phyloP scores from a whole-genome alignment of 1,140 invertebrate genomes.

The Saxidomus purpurata region DNA sequence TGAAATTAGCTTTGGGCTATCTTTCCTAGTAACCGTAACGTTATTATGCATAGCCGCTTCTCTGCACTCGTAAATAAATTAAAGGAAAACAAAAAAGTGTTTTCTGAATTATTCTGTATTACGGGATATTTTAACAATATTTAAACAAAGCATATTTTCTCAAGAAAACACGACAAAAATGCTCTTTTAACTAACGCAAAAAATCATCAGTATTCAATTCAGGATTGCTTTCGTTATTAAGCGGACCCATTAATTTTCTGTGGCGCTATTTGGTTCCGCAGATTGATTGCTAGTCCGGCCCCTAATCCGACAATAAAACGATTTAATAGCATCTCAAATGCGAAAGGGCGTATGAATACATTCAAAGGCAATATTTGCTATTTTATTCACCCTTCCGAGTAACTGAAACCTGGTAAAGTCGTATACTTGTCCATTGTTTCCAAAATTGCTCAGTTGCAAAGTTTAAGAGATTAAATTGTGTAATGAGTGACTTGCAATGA shows the following conservation, averaged over 20 bases:
- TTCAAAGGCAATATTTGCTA: slow-evolving; percentile 31
- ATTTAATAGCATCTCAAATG: slow-evolving; percentile 48
- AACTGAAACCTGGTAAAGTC: background rate
- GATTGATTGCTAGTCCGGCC: slow-evolving; percentile 43
- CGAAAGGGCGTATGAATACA: slow-evolving; percentile 19
- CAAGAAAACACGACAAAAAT: too few relatives aligned
- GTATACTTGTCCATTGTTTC: slow-evolving; percentile 6
- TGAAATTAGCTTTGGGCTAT: too few relatives aligned
- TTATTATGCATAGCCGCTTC: too few relatives aligned
- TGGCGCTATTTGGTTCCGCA: slow-evolving; percentile 47
- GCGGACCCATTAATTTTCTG: slow-evolving; percentile 57
- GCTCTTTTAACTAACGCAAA: too few relatives aligned
- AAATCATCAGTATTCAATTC: slow-evolving; percentile 36
- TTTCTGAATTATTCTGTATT: too few relatives aligned
- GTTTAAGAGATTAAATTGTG: background rate
- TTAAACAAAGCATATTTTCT: too few relatives aligned
- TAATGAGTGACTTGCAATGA: background rate
- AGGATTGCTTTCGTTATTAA: slow-evolving; percentile 23
- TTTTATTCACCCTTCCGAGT: background rate
- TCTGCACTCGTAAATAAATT: too few relatives aligned
- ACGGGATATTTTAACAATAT: too few relatives aligned
- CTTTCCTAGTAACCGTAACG: too few relatives aligned
- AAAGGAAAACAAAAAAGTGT: too few relatives aligned
- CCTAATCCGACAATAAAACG: slow-evolving; percentile 50
- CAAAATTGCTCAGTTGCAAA: background rate